Evolutionary conservation across 2,888 invertebrate species (phyloP).

Genomic region (Limulus polyphemus): DNA sequence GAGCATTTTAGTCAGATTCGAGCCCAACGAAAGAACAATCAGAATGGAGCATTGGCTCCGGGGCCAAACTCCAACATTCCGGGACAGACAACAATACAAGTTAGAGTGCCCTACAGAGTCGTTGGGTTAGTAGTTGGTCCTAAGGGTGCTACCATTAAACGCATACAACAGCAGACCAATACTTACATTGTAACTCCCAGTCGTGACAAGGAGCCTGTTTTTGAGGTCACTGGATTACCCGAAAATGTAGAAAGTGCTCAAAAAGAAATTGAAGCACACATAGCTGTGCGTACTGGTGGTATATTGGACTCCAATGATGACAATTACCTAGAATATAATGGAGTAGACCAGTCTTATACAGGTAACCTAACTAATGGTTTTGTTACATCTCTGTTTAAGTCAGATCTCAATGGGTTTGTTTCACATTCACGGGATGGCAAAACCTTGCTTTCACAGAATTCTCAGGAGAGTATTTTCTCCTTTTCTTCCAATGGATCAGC

Average conservation of each 20-base stretch:
- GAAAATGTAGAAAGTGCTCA: conserved; percentile 93
- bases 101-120: conserved; percentile 91
- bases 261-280: conserved; percentile 95
- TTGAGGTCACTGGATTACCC: conserved; percentile 85
- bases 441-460: conserved; percentile 28
- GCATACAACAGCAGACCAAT: conserved; percentile 97
- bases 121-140: conserved; percentile 98
- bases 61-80: conserved; percentile 40
- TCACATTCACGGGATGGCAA: conserved; percentile 33
- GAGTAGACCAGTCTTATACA: conserved; percentile 29
- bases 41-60: conserved; percentile 37
- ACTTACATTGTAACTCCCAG: conserved; percentile 98
- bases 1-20: conserved; percentile 98
- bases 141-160: conserved; percentile 97
- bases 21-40: conserved; percentile 65
- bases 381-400: conserved; percentile 30
- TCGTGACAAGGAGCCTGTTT: conserved; percentile 95
- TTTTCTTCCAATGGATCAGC: conserved; percentile 25
- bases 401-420: conserved; percentile 21
- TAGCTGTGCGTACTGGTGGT: conserved; percentile 80
- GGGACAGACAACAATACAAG: conserved; percentile 87
- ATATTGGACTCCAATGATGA: conserved; percentile 38
- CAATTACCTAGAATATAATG: conserved; percentile 32
- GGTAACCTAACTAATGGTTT: conserved; percentile 30
- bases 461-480: conserved; percentile 32